Conservation (phyloP, 2,113 vertebrate genomes). For the Pandion haliaetus region DNA sequence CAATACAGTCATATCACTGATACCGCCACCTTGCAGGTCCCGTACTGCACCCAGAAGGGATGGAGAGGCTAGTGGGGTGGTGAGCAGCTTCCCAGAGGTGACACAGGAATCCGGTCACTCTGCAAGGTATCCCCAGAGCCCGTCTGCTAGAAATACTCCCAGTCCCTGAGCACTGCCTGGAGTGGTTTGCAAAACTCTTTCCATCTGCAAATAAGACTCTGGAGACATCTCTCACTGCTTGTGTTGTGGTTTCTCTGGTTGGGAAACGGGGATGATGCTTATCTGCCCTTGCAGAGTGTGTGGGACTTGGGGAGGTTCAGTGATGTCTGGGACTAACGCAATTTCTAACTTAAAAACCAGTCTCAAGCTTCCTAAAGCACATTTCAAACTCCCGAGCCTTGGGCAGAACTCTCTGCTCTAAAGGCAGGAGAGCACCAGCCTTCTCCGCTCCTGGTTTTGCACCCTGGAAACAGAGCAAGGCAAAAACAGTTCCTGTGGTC, state of each 20-base stretch:
- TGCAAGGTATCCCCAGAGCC: neutral
- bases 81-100: neutral
- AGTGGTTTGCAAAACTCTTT: neutral
- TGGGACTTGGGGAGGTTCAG: neutral
- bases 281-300: neutral
- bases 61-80: neutral
- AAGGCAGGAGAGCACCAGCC: neutral
- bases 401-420: neutral
- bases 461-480: neutral
- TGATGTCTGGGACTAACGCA: neutral
- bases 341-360: neutral
- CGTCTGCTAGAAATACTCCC: neutral
- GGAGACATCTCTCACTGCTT: neutral
- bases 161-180: neutral
- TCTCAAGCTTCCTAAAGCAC: neutral
- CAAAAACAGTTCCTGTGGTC: neutral
- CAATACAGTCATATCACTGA: rapidly evolving
- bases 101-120: rapidly evolving
- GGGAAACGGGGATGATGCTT: neutral
- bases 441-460: neutral
- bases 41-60: neutral
- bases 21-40: neutral
- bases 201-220: neutral
- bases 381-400: neutral
- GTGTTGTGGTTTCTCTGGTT: neutral